Base-by-base conservation (phyloP, 2,888 invertebrate genomes). In the Meliscaeva auricollis region DNA sequence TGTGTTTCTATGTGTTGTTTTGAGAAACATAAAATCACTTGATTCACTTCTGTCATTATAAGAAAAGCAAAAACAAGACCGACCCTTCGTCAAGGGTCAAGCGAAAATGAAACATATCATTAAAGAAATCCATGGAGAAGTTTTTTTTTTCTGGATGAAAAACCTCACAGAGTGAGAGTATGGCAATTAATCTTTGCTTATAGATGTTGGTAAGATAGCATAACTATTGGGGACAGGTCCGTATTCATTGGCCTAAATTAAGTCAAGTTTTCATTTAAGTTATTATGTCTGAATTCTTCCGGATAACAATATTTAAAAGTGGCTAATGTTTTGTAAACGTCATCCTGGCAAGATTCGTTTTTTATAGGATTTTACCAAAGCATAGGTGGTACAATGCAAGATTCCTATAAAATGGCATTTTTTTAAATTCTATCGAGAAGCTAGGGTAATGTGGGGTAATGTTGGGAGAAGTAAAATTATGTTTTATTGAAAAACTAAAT, bases 181-280 rank as follows among this genome's bases (percentile, higher is more conserved):
- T 50, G 44, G 70, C 52, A 84, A 84, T 84, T 79, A 84, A 84
- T 84, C 83, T 75, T 79, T 9, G 26, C 58, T 26, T 32, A 64
- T 30, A 35, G 50, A 70, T 84, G 75, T 79, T 66, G 79, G 75
- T 75, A 68, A 69, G 78, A 17, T 46, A 35, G n/a, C 20, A 46
- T 46, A 32, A 32, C 6, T 32, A 32, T 64, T 5, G 11, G 3
- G 8, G 1, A 15, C 30, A 32, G 64, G 44, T 0, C 3, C 4
- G 64, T 9, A 62, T 26, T 62, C 1, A 41, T 2, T 56, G 0
- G 35, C 11, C 9, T 7, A n/a, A n/a, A n/a, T n/a, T n/a, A n/a
- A n/a, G n/a, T n/a, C n/a, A n/a, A n/a, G n/a, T n/a, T n/a, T n/a
- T n/a, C n/a, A n/a, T n/a, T n/a, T n/a, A n/a, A n/a, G n/a, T n/a